Base-by-base conservation (phyloP, 2,888 invertebrate species). In the Drosophila infuscata region DNA sequence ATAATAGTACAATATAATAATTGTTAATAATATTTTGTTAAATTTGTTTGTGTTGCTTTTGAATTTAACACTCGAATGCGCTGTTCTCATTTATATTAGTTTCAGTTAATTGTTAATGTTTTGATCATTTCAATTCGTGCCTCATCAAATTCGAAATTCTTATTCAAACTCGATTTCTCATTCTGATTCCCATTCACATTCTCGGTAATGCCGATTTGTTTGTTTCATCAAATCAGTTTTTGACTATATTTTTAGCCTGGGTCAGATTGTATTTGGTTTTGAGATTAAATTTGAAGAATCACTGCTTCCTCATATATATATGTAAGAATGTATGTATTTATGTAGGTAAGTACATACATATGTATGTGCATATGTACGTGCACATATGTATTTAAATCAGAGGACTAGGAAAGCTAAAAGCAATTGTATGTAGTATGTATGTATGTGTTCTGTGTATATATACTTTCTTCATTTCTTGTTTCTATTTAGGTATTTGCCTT, bases 1-100 rank as follows among this genome's bases (percentile, higher is more conserved):
- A 86, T 86, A 91, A 91, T 90, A 90, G 88, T 90, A 89, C 86
- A 90, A 90, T 89, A 82, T 82, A 86, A 88, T 90, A 89, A 90
- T 89, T 77, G 80, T 83, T 89, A 85, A 89, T 89, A 83, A 89
- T 89, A 90, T 89, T 76, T 84, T 79, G 79, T 83, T 87, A 77
- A 74, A 81, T 83, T 88, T 81, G 63, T 79, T 81, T 73, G 52
- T 69, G 51, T 80, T 70, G 70, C 58, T 66, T 71, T 72, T 71
- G 59, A 70, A 70, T 74, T 79, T 66, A 74, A 79, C 67, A 69
- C 72, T 77, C 70, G 71, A 81, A 72, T 73, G 74, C 68, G 64
- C 66, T 69, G 61, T 67, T 68, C 41, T 72, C 66, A 11, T 71
- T 73, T 46, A 29, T 49, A 41, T 58, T 71, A 56, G 60, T 62